Conservation (phyloP, 2,797 vertebrate genomes). For the Fistularia commersonii region DNA sequence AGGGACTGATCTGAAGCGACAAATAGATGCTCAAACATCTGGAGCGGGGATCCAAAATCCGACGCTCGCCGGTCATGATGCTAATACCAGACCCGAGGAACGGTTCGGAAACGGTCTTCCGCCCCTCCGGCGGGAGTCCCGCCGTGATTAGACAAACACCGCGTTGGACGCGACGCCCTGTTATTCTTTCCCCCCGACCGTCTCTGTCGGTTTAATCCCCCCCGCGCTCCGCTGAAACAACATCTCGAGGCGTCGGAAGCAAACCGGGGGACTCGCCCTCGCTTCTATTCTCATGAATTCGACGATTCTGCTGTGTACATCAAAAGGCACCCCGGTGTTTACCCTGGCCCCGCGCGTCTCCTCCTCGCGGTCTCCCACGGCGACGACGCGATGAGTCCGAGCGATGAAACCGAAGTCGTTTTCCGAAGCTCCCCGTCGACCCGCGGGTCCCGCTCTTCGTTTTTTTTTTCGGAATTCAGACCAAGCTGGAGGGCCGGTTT, state of each 20-base stretch:
- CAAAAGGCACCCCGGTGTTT: constrained; percentile 49
- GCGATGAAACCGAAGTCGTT: too few relatives aligned
- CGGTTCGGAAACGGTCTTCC: constrained; percentile 56
- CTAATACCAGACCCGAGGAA: constrained; percentile 56
- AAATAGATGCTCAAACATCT: too few relatives aligned
- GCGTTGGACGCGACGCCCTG: constrained; percentile 63
- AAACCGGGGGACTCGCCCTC: constrained; percentile 40
- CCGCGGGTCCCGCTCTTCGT: too few relatives aligned
- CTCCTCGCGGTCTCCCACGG: constrained; percentile 18
- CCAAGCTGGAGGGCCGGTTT: too few relatives aligned
- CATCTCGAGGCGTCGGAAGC: constrained; percentile 60
- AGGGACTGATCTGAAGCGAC: neutral
- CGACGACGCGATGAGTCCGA: constrained; percentile 11
- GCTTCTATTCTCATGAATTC: constrained; percentile 40
- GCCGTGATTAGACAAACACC: constrained; percentile 71
- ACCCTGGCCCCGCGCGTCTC: constrained; percentile 32
- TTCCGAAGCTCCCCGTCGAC: constrained; percentile 11
- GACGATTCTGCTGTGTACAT: constrained; percentile 45
- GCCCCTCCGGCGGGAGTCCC: constrained; percentile 54
- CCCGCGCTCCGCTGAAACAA: constrained; percentile 64
- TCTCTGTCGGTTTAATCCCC: constrained; percentile 52
- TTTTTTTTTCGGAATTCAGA: too few relatives aligned
- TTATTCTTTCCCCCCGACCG: constrained; percentile 66
- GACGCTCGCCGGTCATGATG: constrained; percentile 53
- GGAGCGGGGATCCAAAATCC: constrained; percentile 26